Base-by-base conservation (phyloP, 92 coral and sea anemone genomes). In the Epizoanthus fatuus region DNA sequence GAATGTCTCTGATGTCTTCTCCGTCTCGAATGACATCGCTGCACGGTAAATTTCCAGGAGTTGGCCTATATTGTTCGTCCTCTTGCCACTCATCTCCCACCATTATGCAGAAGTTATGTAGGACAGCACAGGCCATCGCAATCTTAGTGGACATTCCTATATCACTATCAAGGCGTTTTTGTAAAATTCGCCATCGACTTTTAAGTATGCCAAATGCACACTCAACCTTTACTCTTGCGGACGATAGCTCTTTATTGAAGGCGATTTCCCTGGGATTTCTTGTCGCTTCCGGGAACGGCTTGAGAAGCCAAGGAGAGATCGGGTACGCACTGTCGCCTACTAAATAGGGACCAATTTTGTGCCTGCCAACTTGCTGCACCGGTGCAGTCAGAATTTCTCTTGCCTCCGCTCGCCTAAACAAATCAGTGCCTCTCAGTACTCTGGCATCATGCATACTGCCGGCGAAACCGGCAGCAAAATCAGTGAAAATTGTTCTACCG, bases 301-400 rank as follows among this genome's bases (percentile, higher is more conserved):
- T 77, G 63, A 44, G 60, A 42, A 86, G 72, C 86, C 90, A 79
- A 19, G 80, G 90, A 47, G 86, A 54, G 32, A 87, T 69, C 70
- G 86, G 86, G 80, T 87, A 80, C 45, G 86, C 90, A 71, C 86
- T 87, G 80, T 87, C 90, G 53, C 86, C 86, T 5, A 87, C 29
- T 70, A 87, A 49, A 72, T 80, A 80, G 38, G 90, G 90, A 47
- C 59, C 20, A 59, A 79, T 51, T 54, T 63, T 65, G 56, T 68
- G 68, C 54, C 60, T 54, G 53, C 47, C 49, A 17, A 52, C 40
- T 8, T 22, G 64, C 55, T 66, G 37, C 25, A 56, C 54, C 56
- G 90, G 90, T 13, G 69, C 67, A 69, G 81, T 79, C 49, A 87
- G 74, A 80, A 87, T 79, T 57, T 87, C 69, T 69, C 90, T 64